Base-by-base conservation (phyloP, 1,140 invertebrate genomes). In the Drosophila chauvacae region DNA sequence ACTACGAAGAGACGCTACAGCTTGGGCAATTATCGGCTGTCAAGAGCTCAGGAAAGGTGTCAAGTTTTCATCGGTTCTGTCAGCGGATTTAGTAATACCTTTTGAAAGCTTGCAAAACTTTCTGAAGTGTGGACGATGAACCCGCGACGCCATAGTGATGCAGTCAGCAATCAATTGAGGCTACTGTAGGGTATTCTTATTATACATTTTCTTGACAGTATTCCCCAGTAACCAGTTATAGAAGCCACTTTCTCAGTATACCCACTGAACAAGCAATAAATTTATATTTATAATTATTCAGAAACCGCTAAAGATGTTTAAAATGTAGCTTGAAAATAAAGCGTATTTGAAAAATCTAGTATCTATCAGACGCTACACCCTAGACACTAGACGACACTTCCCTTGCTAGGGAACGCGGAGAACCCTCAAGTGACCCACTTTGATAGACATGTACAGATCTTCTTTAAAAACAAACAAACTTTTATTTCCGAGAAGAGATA, bases 1-100 rank as follows among this genome's bases (percentile, higher is more conserved):
- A 70, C 50, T 57, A 23, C 35, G 41, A 57, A 71, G 50, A 71
- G 33, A 18, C 64, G 30, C 50, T 7, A 39, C 6, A 28, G n/a
- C 39, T 45, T 71, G 16, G 26, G 50, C 35, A 71, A 71, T 71
- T 71, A 71, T 71, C 68, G 30, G 10, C 50, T 48, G 65, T 69
- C 65, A 69, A 69, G 39, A 68, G 35, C 42, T 71, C 42, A 47
- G 68, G 66, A 62, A 73, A 55, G 58, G 71, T 74, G 71, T 74
- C 71, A 74, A 62, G 71, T 73, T 73, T 73, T 55, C 69, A 48
- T 50, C 51, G 44, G 58, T 74, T 74, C 70, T 74, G 69, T 74
- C 71, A 74, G 71, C 39, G 42, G 57, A 53, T 42, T 73, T 65
- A 63, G 39, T 61, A 47, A 72, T 51, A 39, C 42, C 64, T 68